These are phyloP conservation scores for Hassar affinis DNA, from an alignment of 2,113 vertebrate species.

Conservation along the genomic window DNA sequence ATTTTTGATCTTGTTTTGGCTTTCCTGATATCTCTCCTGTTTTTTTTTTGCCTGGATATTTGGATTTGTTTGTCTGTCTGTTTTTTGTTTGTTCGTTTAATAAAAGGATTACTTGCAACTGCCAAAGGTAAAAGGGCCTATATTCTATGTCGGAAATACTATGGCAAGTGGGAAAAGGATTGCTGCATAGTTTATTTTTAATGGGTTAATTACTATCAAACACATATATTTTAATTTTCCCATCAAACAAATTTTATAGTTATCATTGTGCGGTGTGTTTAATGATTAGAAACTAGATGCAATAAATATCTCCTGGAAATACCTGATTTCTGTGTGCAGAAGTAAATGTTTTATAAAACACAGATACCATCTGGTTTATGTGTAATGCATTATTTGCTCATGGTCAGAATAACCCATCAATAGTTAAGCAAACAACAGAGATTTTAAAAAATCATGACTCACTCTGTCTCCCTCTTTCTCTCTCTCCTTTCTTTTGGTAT, in stretches of 20 bases:
- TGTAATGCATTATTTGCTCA: conserved; percentile 17
- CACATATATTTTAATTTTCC: not conserved
- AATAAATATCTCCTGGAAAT: not conserved
- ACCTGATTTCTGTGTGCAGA: not conserved
- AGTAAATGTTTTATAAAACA: not conserved
- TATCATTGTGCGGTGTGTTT: not conserved
- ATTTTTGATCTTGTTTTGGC: not conserved
- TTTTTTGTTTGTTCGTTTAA: not conserved
- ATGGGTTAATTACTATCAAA: not conserved
- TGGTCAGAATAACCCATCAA: not conserved
- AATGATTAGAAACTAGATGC: not conserved
- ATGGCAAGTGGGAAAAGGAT: not conserved
- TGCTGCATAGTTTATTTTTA: not conserved
- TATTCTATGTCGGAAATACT: not conserved
- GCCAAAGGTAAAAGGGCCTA: not conserved
- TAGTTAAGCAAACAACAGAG: not conserved
- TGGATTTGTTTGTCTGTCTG: not conserved
- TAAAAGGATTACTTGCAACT: not conserved
- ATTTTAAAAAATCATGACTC: not conserved
- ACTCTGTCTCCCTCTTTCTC: not conserved
- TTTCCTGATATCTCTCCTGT: not conserved
- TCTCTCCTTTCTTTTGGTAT: not conserved
- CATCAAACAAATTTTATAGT: not conserved
- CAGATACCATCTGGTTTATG: not conserved
- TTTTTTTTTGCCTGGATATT: not conserved